Conservation (phyloP, 64 coral and sea anemone species). For the Platygyra sinensis region DNA sequence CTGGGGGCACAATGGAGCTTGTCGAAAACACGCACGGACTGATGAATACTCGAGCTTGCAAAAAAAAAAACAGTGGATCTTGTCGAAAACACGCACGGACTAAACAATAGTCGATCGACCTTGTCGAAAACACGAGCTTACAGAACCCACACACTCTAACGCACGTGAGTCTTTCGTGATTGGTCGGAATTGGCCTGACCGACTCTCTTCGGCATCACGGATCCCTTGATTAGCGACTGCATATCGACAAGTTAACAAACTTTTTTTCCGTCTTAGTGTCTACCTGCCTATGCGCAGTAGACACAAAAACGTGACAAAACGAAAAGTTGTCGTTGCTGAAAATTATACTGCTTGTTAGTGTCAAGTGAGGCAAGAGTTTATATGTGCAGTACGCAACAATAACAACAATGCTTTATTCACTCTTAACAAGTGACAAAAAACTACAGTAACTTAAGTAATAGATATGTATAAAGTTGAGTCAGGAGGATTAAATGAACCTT, state of each 20-base stretch:
- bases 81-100: constrained; percentile 24
- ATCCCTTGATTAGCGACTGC: neutral
- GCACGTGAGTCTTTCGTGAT: neutral
- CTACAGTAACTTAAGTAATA: too few species aligned
- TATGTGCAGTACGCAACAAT: too few species aligned
- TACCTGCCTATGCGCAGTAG: constrained; percentile 1
- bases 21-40: constrained; percentile 32
- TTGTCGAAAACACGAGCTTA: neutral
- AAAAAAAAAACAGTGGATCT: constrained; percentile 11
- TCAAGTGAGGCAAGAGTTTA: too few species aligned
- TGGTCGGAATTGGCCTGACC: constrained; percentile 8
- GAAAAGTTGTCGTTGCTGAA: too few species aligned
- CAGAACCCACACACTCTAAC: neutral
- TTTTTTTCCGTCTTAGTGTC: constrained; percentile 20
- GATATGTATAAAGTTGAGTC: too few species aligned
- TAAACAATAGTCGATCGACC: constrained; percentile 1
- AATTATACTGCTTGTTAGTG: too few species aligned
- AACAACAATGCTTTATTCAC: too few species aligned
- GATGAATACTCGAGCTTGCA: constrained; percentile 29
- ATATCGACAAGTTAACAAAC: constrained; percentile 16
- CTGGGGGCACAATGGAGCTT: constrained; percentile 32
- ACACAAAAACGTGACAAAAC: too few species aligned
- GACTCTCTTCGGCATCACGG: constrained; percentile 30
- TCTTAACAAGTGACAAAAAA: too few species aligned
- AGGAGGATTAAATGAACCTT: too few species aligned